Conservation (phyloP, 1,140 invertebrate species). For the Papilio dardanus region DNA sequence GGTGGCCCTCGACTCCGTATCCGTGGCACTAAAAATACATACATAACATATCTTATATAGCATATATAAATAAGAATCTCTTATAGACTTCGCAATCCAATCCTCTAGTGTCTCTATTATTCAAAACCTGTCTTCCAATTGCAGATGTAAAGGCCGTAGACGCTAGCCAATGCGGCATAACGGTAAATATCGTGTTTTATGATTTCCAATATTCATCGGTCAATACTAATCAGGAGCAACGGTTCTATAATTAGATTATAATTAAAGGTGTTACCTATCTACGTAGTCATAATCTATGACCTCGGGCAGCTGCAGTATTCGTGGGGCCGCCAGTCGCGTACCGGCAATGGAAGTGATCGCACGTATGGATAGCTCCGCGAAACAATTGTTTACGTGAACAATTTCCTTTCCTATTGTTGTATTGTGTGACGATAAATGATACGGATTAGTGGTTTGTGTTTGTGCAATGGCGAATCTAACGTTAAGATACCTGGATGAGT, state of each 20-base stretch:
- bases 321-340: conserved; percentile 51
- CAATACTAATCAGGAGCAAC: conserved; percentile 14
- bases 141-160: too few relatives aligned
- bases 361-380: conserved; percentile 44
- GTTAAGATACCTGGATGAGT: conserved; percentile 78
- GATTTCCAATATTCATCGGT: neutral
- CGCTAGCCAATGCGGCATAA: neutral
- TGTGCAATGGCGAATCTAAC: conserved; percentile 75
- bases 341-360: conserved; percentile 54
- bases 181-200: neutral
- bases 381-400: conserved; percentile 63
- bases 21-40: too few relatives aligned
- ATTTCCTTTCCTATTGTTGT: conserved; percentile 47
- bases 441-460: conserved; percentile 53
- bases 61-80: too few relatives aligned
- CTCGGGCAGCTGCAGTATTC: conserved; percentile 43
- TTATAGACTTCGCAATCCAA: too few relatives aligned
- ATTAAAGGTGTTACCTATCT: conserved; percentile 39
- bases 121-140: too few relatives aligned
- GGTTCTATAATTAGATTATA: conserved; percentile 28
- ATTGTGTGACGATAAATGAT: conserved; percentile 54
- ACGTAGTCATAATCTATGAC: conserved; percentile 49
- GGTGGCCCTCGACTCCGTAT: too few relatives aligned
- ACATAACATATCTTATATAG: too few relatives aligned
- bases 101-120: too few relatives aligned